Evolutionary conservation across 2,113 vertebrate genomes (phyloP), one percentile per base, ranked within the genome.

Genomic region (Morone saxatilis): DNA sequence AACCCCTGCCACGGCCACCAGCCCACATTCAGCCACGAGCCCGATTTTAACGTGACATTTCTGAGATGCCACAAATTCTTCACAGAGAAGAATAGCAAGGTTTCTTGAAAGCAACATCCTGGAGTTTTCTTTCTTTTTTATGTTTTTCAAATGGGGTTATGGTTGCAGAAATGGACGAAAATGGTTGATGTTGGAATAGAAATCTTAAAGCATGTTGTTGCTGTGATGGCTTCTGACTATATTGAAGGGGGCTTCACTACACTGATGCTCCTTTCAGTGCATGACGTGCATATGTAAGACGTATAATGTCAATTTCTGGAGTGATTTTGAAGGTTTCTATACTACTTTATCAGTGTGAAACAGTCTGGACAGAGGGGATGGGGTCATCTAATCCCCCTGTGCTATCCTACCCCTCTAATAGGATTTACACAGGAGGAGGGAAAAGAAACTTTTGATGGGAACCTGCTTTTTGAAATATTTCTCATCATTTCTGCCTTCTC

Each of bases 61-160:
- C 75, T 88, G 57, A 87, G 86, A 94, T 88, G 81, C 85, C 85
- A 80, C 45, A 66, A 70, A 93, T 93, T 90, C 85, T 80, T 81
- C 31, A 80, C 66, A 76, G 56, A 71, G 67, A 48, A 40, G 8
- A 50, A 59, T 77, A 71, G 56, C 1, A 19, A 38, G 13, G 47
- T 38, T 31, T 31, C 31, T 31, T 31, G 31, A 31, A 31, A 31
- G 31, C 2, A 31, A 31, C 31, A 31, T 31, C 31, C 2, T 31
- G 31, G 31, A 31, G 31, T 31, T 31, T 31, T 31, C 31, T 31
- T 4, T 31, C 31, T 31, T 31, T 31, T 31, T 31, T 31, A 31
- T 31, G 31, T 59, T 45, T 48, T 65, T 81, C 51, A 53, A 79
- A 74, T 20, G 57, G n/a, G 6, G 47, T 38, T 67, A 41, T 20